These are phyloP conservation scores for Melieria crassipennis DNA, from an alignment of 2,888 invertebrate genomes.

Conservation along the genomic window DNA sequence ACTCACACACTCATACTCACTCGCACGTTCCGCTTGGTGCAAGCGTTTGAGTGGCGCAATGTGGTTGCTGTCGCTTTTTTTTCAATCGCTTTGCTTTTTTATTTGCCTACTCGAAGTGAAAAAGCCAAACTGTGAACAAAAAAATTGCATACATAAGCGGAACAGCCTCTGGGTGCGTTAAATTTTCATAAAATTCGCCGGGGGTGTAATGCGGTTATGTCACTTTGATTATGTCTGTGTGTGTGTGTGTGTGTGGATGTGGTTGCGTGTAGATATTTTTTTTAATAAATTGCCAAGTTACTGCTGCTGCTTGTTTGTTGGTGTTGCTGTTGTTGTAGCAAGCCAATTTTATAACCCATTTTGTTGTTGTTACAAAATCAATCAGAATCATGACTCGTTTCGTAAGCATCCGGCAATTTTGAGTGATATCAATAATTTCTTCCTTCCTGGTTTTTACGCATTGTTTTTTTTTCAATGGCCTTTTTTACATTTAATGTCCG, in stretches of 20 bases:
- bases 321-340: too few species aligned
- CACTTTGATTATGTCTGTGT: background rate
- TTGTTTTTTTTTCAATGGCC: too few species aligned
- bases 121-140: too few species aligned
- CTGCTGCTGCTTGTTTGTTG: background rate
- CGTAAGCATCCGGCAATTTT: slow-evolving; percentile 13
- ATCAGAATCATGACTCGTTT: slow-evolving; percentile 21
- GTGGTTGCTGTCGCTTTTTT: background rate
- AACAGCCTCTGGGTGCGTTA: too few species aligned
- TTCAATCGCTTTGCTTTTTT: background rate
- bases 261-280: background rate
- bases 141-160: too few species aligned
- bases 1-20: too few species aligned
- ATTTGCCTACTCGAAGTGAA: too few species aligned
- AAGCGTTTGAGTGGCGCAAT: too few species aligned
- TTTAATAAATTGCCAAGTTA: too few species aligned
- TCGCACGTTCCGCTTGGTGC: too few species aligned
- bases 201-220: background rate
- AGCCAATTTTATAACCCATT: slow-evolving; percentile 6
- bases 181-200: background rate
- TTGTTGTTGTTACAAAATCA: slow-evolving; percentile 7
- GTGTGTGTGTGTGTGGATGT: background rate
- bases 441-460: background rate
- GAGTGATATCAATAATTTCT: slow-evolving; percentile 11
- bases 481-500: too few species aligned